phyloP scores from a whole-genome alignment of 2,113 vertebrate genomes.

The Polypterus senegalus region DNA sequence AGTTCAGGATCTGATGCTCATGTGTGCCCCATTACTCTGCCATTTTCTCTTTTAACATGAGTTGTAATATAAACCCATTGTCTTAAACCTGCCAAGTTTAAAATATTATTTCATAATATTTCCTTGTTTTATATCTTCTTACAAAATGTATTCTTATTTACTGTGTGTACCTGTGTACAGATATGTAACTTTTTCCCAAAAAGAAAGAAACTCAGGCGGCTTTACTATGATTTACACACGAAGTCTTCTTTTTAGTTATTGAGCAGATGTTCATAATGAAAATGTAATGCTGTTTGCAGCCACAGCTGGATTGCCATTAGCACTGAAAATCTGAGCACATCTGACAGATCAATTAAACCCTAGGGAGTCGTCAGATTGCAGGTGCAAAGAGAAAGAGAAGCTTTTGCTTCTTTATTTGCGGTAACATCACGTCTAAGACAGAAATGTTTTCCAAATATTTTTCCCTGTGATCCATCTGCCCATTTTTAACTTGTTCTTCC shows the following conservation, averaged over 20 bases:
- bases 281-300: not conserved
- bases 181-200: too few species aligned
- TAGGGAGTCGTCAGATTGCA: not conserved
- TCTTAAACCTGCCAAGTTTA: not conserved
- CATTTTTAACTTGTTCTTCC: too few species aligned
- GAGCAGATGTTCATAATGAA: not conserved
- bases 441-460: too few species aligned
- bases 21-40: too few species aligned
- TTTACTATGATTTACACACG: too few species aligned
- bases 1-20: too few species aligned
- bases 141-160: not conserved
- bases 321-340: not conserved
- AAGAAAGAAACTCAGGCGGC: too few species aligned
- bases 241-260: too few species aligned
- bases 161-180: too few species aligned
- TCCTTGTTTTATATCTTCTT: not conserved
- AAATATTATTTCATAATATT: too few species aligned
- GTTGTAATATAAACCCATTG: not conserved
- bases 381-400: not conserved
- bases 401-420: not conserved
- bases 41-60: not conserved
- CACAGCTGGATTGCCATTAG: constrained; percentile 1
- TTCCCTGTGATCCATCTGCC: too few species aligned
- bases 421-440: too few species aligned
- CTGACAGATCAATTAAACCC: constrained; percentile 3